A percentile compares a stretch with the other conserved stretches of the same genome.
Evolutionary conservation across 2,888 invertebrate genomes (phyloP).

Genomic region (Herminia tarsipennalis): DNA sequence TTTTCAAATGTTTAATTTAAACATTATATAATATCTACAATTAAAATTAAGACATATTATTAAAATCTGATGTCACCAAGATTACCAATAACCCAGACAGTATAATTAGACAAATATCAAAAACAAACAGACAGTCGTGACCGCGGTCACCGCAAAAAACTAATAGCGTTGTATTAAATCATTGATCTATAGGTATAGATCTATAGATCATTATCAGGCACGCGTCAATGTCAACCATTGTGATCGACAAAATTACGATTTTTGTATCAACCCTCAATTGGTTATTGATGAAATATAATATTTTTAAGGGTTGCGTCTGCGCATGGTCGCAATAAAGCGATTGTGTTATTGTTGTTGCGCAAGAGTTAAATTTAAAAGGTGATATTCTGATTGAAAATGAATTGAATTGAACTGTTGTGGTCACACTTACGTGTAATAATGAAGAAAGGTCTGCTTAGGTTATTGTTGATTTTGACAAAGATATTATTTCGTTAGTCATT

Average conservation of each 20-base stretch:
- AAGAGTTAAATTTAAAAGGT: constrained; percentile 45
- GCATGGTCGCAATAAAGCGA: constrained; percentile 46
- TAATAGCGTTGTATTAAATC: constrained; percentile 61
- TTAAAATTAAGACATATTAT: no score
- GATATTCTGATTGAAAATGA: constrained; percentile 39
- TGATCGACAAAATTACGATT: constrained; percentile 68
- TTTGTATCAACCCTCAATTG: constrained; percentile 50
- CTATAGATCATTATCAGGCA: constrained; percentile 69
- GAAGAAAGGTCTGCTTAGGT: not conserved
- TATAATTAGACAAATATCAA: constrained; percentile 34
- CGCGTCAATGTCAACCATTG: constrained; percentile 68
- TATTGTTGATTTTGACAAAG: not conserved
- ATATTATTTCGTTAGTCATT: not conserved
- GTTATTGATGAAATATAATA: constrained; percentile 74
- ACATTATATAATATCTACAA: no score
- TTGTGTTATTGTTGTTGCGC: constrained; percentile 55
- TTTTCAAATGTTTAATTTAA: no score
- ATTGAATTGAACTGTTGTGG: constrained; percentile 24
- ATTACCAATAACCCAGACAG: constrained; percentile 15
- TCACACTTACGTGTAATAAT: constrained; percentile 13
- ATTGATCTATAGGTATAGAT: constrained; percentile 63
- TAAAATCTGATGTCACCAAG: no score
- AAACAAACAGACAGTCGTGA: constrained; percentile 32
- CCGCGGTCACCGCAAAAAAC: constrained; percentile 62
- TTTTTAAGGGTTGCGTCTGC: constrained; percentile 65